phyloP scores from a whole-genome alignment of 2,113 vertebrate species.

The Opisthocomus hoazin region DNA sequence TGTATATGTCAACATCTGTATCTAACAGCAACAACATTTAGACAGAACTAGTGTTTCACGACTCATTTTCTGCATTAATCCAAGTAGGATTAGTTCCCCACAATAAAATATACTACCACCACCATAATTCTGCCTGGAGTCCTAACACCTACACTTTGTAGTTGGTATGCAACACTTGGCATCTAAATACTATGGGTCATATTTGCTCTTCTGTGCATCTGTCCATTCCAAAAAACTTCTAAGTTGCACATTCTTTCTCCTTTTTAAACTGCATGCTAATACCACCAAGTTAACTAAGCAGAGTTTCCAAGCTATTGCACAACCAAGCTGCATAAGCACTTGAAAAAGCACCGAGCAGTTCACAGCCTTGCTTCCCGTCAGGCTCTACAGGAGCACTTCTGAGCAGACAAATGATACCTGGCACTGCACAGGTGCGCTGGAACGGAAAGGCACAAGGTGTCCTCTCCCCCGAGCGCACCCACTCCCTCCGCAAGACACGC shows the following conservation, averaged over 20 bases:
- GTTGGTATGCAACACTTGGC: background rate
- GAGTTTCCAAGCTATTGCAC: background rate
- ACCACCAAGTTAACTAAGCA: background rate
- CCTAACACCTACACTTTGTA: background rate
- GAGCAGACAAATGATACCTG: background rate
- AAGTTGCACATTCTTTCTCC: background rate
- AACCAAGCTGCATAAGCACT: background rate
- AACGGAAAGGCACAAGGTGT: background rate
- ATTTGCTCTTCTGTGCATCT: background rate
- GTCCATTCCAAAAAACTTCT: background rate
- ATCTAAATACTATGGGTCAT: background rate
- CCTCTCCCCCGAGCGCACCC: background rate
- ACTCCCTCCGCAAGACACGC: background rate
- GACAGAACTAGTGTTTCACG: background rate
- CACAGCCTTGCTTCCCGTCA: background rate
- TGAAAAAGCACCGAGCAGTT: background rate
- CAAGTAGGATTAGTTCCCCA: background rate
- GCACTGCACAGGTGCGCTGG: background rate
- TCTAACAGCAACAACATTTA: background rate
- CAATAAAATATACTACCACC: background rate
- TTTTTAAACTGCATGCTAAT: background rate
- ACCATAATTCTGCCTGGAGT: background rate
- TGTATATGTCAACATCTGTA: accelerated
- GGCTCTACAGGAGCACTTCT: background rate
- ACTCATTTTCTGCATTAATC: background rate